Base-by-base conservation (phyloP, 2,797 vertebrate species). In the Rhinatrema bivittatum region DNA sequence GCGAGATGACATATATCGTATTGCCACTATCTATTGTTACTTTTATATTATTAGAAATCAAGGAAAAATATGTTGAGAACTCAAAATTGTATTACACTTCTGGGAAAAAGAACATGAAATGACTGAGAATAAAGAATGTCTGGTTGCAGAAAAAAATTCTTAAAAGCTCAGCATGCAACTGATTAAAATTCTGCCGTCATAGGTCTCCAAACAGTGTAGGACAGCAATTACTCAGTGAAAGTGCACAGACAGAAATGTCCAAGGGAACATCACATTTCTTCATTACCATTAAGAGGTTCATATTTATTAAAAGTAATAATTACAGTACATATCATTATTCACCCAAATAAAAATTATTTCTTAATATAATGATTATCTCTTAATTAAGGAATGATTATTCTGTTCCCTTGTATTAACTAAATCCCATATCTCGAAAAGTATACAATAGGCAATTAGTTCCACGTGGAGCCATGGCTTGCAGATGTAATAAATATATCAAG, bases 101-200 rank as follows among this genome's bases (percentile, higher is more conserved):
- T 37, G 11, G 21, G 20, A 32, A 45, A 38, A 29, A 20, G 49
- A 41, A 36, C 25, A 42, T 51, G 21, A 8, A n/a, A 18, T 15
- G 19, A 12, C 47, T 29, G 32, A 36, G 10, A 21, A n/a, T n/a
- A 29, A n/a, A 23, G 29, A 42, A 39, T 24, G 20, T 5, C 6
- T 37, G 16, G 41, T 14, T 21, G 34, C 18, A 26, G 51, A 65
- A 23, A 31, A n/a, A 36, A 31, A 9, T 30, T 57, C 30, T 59
- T 46, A 56, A 60, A 64, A 56, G 8, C 44, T 58, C 66, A 64
- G 46, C 48, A 20, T 46, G 51, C 33, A 50, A 41, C 41, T 76
- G 56, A 65, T 75, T 74, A 69, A 79, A 67, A 78, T 78, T 75
- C 66, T 53, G 9, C 29, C 42, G 57, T 40, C 37, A 42, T 17